Percentiles rank a stretch among this genome's conserved stretches.
These are phyloP conservation scores for Scatophagus argus DNA, from an alignment of 2,113 vertebrate genomes.

Conservation along the genomic window DNA sequence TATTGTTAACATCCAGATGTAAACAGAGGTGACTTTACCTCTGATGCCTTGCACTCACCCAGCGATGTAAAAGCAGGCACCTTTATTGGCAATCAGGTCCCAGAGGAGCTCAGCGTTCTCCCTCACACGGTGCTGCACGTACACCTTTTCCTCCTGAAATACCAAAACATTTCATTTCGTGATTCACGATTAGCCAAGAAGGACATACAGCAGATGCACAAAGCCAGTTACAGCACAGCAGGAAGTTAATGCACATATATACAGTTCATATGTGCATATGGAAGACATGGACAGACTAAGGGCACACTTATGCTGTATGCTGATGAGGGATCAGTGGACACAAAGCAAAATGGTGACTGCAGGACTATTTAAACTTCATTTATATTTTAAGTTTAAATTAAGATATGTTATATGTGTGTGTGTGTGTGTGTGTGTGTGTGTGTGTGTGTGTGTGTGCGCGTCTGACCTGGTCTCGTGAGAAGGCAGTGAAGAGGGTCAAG, in stretches of 20 bases:
- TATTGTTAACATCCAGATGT: not conserved
- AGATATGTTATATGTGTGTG: too few relatives aligned
- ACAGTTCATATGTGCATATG: too few relatives aligned
- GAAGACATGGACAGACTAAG: too few relatives aligned
- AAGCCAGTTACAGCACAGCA: too few relatives aligned
- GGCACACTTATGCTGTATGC: too few relatives aligned
- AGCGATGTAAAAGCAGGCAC: slow-evolving; percentile 89
- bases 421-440: not conserved
- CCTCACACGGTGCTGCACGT: slow-evolving; percentile 91
- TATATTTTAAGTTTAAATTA: too few relatives aligned
- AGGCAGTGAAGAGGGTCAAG: slow-evolving; percentile 90
- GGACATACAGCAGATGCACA: too few relatives aligned
- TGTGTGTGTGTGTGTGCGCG: not conserved
- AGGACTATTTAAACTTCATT: too few relatives aligned
- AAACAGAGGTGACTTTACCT: not conserved
- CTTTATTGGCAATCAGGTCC: slow-evolving; percentile 85
- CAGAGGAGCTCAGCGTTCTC: slow-evolving; percentile 86
- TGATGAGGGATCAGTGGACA: too few relatives aligned
- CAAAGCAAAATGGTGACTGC: too few relatives aligned
- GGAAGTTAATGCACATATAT: too few relatives aligned
- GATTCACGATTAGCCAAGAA: not conserved
- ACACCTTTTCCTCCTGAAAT: slow-evolving; percentile 91
- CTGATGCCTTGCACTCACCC: slow-evolving; percentile 89
- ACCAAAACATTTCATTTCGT: not conserved
- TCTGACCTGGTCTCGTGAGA: slow-evolving; percentile 95